These are phyloP conservation scores for Carduelis carduelis DNA, from an alignment of 2,797 vertebrate genomes.

Conservation along the genomic window DNA sequence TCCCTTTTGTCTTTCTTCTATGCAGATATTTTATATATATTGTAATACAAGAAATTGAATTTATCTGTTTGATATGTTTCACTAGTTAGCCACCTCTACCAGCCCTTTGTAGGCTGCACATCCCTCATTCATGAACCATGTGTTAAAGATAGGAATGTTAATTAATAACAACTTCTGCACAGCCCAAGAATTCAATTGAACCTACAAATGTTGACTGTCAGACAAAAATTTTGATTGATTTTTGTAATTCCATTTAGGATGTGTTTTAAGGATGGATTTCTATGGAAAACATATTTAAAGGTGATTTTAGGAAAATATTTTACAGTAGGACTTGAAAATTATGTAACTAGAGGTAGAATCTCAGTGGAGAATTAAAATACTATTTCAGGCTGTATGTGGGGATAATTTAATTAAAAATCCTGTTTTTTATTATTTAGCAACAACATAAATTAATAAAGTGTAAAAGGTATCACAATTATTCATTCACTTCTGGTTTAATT, in stretches of 20 bases:
- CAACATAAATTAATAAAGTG: background rate
- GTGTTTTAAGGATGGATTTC: constrained; percentile 34
- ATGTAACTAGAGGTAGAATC: background rate
- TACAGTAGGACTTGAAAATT: constrained; percentile 15
- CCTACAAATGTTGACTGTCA: constrained; percentile 39
- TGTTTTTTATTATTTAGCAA: constrained; percentile 22
- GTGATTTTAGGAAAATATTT: constrained; percentile 39
- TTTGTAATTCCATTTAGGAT: constrained; percentile 39
- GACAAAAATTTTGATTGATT: constrained; percentile 58
- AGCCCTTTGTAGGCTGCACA: background rate
- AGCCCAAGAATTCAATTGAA: constrained; percentile 42
- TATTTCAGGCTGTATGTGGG: constrained; percentile 32
- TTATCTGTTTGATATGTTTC: background rate
- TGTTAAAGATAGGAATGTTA: constrained; percentile 39
- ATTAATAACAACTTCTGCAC: constrained; percentile 50
- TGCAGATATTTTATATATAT: background rate
- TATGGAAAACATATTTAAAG: constrained; percentile 46
- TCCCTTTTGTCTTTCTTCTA: background rate
- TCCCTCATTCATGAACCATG: constrained; percentile 46
- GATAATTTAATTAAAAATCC: background rate
- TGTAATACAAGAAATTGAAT: background rate
- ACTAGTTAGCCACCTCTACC: background rate
- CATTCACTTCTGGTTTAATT: background rate
- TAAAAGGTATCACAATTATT: constrained; percentile 7
- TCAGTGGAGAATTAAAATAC: constrained; percentile 40